phyloP scores from a whole-genome alignment of 2,113 vertebrate species.

The Gadus chalcogrammus region DNA sequence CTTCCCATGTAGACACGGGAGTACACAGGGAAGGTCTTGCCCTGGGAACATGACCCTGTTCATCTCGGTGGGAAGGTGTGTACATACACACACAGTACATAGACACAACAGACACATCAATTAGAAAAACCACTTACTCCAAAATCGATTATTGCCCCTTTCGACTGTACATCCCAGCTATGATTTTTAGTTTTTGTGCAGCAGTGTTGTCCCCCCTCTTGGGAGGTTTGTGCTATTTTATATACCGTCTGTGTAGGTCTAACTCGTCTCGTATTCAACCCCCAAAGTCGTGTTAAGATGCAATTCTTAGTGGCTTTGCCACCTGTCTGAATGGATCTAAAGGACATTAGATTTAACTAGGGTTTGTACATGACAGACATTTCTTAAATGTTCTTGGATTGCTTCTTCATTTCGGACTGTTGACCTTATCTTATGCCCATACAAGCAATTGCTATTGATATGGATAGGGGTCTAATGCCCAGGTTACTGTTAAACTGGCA shows the following conservation, averaged over 20 bases:
- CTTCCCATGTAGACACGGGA: conserved; percentile 31
- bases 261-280: conserved; percentile 49
- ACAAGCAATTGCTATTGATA: conserved; percentile 16
- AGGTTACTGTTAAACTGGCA: conserved; percentile 18
- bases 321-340: conserved; percentile 47
- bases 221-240: conserved; percentile 68
- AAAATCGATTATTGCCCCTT: conserved; percentile 68
- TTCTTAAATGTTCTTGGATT: conserved; percentile 22
- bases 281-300: conserved; percentile 59
- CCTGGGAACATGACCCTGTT: conserved; percentile 64
- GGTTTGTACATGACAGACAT: conserved; percentile 37
- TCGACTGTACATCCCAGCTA: conserved; percentile 73
- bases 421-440: conserved; percentile 40
- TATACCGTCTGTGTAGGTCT: conserved; percentile 49
- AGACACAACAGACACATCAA: conserved; percentile 65
- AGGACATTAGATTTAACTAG: conserved; percentile 14
- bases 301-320: conserved; percentile 53
- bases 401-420: conserved; percentile 19
- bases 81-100: conserved; percentile 60
- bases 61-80: conserved; percentile 61
- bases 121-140: conserved; percentile 62
- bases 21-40: conserved; percentile 12
- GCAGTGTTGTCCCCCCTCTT: conserved; percentile 62
- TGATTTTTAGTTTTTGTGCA: conserved; percentile 71
- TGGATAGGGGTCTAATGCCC: conserved; percentile 20